Base-by-base conservation (phyloP, 92 coral and sea anemone genomes). In the Phymanthus crucifer region DNA sequence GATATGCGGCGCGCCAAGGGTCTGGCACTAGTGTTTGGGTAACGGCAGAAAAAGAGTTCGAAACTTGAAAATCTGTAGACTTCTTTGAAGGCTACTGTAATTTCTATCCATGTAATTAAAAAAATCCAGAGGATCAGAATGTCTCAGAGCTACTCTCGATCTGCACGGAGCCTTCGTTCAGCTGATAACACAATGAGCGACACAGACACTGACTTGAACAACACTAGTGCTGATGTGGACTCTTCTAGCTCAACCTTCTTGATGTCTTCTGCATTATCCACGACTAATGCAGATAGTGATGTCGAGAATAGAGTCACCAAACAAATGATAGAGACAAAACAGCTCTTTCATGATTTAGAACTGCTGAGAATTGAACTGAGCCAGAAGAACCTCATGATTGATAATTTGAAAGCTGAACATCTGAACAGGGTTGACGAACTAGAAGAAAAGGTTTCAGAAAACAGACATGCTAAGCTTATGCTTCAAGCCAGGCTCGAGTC, bases 401-500 rank as follows among this genome's bases (percentile, higher is more conserved):
- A 96, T 40, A 96, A 91, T 81, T 82, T 93, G 91, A 96, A 96
- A 73, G 98, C 89, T 32, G 99, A 96, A 46, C 84, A 90, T 38
- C 76, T 89, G 88, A 83, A 89, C 80, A 93, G 89, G 80, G 88
- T 96, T 8, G 99, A 96, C 47, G 99, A 93, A 73, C 82, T 96
- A n/a, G 99, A 93, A 72, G 99, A 96, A 84, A 86, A 85, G 18
- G 72, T 93, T 46, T 84, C 94, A 31, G 99, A 96, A 54, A 73
- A 87, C 37, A 86, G 94, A 64, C 97, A 96, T 43, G 93, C 87
- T 6, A 96, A 96, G 84, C 98, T 93, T 56, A 91, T 96, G 79
- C 91, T 96, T 40, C 97, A 93, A 48, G 98, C 99, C 23, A 80
- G 94, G 26, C 98, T 96, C 36, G 96, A 96, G 74, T 96, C 99